Base-by-base conservation (phyloP, 2,888 invertebrate genomes). In the Dynastes tityus region DNA sequence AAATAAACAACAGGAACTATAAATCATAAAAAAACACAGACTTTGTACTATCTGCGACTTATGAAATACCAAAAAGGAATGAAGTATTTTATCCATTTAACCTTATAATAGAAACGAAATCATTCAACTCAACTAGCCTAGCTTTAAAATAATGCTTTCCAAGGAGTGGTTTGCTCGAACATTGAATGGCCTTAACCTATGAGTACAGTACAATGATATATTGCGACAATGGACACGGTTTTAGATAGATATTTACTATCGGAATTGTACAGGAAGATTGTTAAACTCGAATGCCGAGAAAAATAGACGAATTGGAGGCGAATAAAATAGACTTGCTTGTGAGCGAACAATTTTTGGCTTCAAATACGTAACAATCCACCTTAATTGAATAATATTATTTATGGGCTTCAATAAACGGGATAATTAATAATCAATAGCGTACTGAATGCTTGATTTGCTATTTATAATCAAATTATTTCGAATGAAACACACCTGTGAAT, bases 111-210 rank as follows among this genome's bases (percentile, higher is more conserved):
- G 45, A 45, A 5, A 63, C 13, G 63, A 63, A 63, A 32, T 9
- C 63, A 32, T 29, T 29, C 29, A 29, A 32, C 45, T 45, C 8
- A 45, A 8, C 9, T 11, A 45, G 11, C 11, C 45, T 45, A 45
- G 45, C 45, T 45, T 11, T 45, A 45, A 58, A 9, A 58, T 58
- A 58, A 58, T 58, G n/a, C 55, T 16, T 58, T 22, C 22, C 22
- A 58, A 58, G 55, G 55, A 58, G 55, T 58, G 55, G 55, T 58
- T 58, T n/a, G 22, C 55, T 58, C 6, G 22, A 58, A 8, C 16
- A 58, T 22, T 22, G 55, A 58, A 58, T 58, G 55, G 55, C 55
- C 55, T 58, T 58, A 58, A 58, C 55, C 55, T 58, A 58, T 58
- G 55, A 22, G 22, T 16, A 8, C 2, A 8, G 55, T 58, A 58